These are phyloP conservation scores for Bombylius major DNA, from an alignment of 2,888 invertebrate species.

Conservation along the genomic window DNA sequence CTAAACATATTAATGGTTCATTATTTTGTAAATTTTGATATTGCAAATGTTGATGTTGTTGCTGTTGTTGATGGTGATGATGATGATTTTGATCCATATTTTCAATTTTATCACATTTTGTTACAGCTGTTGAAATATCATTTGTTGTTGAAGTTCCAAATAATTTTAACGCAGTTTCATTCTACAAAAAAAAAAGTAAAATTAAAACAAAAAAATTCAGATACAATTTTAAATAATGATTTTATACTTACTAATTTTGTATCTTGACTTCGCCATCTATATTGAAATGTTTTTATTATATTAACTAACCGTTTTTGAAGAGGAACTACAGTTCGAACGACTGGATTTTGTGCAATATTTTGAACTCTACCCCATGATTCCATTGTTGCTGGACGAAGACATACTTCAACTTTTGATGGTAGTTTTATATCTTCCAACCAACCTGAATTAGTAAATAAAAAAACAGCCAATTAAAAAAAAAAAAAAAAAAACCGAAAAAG, in stretches of 20 bases:
- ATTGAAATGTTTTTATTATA: constrained; percentile 57
- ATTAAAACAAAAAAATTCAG: neutral
- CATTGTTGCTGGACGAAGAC: constrained; percentile 64
- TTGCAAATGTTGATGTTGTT: neutral
- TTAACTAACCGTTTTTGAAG: constrained; percentile 60
- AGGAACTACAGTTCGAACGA: constrained; percentile 58
- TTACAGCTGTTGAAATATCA: no score
- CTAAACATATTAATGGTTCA: constrained; percentile 30
- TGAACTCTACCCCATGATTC: constrained; percentile 76
- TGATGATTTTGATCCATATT: no score
- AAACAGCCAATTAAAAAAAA: neutral
- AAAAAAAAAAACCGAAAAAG: neutral
- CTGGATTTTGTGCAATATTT: constrained; percentile 78
- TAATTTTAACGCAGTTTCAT: constrained; percentile 1
- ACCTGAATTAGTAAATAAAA: constrained; percentile 35
- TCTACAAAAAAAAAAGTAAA: neutral
- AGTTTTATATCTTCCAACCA: constrained; percentile 61
- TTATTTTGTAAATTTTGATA: neutral
- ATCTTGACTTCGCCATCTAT: constrained; percentile 58
- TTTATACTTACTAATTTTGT: constrained; percentile 20
- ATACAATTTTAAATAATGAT: neutral
- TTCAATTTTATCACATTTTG: no score
- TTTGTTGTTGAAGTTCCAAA: neutral
- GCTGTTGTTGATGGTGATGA: neutral
- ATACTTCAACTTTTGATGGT: constrained; percentile 63